These are phyloP conservation scores for Andrena bucephala DNA, from an alignment of 2,888 invertebrate species.

Conservation along the genomic window DNA sequence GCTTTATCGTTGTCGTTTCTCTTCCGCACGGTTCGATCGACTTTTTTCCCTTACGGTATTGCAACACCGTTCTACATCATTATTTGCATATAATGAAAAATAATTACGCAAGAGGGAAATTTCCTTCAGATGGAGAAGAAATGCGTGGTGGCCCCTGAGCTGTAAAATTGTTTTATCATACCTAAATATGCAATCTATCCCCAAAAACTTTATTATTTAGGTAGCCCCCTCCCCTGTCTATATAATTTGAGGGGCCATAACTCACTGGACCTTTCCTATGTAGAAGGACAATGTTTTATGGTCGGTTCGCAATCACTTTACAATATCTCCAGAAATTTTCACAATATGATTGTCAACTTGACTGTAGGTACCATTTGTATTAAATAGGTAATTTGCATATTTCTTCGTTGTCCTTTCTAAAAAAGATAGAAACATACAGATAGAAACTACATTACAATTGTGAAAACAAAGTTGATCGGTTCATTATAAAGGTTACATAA, in stretches of 20 bases:
- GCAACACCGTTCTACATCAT: not conserved
- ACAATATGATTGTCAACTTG: not conserved
- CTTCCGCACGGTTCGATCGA: constrained; percentile 9
- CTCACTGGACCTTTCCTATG: no score
- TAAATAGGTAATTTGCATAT: not conserved
- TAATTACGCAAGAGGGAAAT: not conserved
- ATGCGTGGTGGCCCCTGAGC: no score
- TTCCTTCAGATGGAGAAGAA: not conserved
- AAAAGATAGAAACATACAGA: not conserved
- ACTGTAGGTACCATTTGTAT: no score
- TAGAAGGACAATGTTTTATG: no score
- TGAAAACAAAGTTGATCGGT: no score
- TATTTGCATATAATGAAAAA: not conserved
- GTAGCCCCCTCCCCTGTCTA: no score
- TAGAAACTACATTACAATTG: no score
- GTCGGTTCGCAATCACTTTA: not conserved
- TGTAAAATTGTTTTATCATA: no score
- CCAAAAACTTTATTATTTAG: not conserved
- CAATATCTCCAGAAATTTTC: not conserved
- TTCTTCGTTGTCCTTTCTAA: not conserved
- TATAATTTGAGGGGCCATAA: no score
- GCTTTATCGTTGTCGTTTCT: constrained; percentile 1
- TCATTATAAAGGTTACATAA: no score
- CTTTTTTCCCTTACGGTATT: constrained; percentile 1
- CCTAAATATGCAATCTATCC: not conserved